A percentile compares a stretch with the other conserved stretches of the same genome.
Conservation (phyloP, 2,888 invertebrate species). For the Acanthoscelides obtectus region DNA sequence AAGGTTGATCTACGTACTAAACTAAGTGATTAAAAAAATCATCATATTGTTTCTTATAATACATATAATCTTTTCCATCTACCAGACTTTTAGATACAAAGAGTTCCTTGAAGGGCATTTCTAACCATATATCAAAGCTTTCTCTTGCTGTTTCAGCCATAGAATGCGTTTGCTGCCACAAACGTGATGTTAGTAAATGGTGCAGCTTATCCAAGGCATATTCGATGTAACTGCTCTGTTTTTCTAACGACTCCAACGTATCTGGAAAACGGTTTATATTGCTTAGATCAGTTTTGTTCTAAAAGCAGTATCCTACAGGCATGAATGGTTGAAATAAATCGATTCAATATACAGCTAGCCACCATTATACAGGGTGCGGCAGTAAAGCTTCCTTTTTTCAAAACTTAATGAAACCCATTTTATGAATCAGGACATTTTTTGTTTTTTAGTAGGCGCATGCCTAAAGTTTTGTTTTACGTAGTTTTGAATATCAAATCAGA, state of each 20-base stretch:
- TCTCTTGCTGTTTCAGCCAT: slow-evolving; percentile 17
- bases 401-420: too few relatives aligned
- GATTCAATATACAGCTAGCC: too few relatives aligned
- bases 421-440: too few relatives aligned
- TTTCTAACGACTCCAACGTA: slow-evolving; percentile 20
- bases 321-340: too few relatives aligned
- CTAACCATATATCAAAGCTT: slow-evolving; percentile 25
- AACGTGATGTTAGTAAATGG: slow-evolving; percentile 20
- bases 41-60: slow-evolving; percentile 26
- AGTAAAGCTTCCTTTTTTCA: too few relatives aligned
- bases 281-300: too few relatives aligned
- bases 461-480: too few relatives aligned
- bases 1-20: too few relatives aligned
- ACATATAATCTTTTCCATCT: slow-evolving; percentile 24
- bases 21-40: slow-evolving; percentile 14
- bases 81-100: slow-evolving; percentile 21
- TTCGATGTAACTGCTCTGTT: slow-evolving; percentile 23
- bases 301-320: too few relatives aligned
- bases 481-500: too few relatives aligned
- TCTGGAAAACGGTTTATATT: slow-evolving; percentile 14
- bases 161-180: slow-evolving; percentile 17
- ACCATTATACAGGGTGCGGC: too few relatives aligned
- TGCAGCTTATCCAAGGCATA: slow-evolving; percentile 22
- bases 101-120: slow-evolving; percentile 28
- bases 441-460: too few relatives aligned